Percentiles rank a stretch among this genome's conserved stretches.
Conservation (phyloP, 2,888 invertebrate species). For the Himalopsyche tibetana region DNA sequence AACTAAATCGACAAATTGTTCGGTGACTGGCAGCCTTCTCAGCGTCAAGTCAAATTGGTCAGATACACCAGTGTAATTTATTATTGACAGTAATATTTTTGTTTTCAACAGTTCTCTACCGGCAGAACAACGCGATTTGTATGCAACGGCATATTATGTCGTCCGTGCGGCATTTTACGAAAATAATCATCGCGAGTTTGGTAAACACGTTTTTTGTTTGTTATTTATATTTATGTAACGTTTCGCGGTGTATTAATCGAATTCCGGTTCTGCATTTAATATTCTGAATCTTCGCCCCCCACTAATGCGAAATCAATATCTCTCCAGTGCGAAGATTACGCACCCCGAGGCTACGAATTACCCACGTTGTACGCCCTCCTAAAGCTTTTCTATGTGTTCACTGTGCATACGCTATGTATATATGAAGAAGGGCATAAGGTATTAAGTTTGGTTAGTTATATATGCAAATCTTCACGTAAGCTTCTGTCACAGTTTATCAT, state of each 20-base stretch:
- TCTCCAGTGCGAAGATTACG: conserved; percentile 54
- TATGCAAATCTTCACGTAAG: neutral
- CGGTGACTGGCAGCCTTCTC: no score
- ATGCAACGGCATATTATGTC: neutral
- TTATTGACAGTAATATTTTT: neutral
- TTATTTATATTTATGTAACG: conserved; percentile 26
- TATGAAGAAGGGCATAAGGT: neutral
- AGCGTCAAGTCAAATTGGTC: no score
- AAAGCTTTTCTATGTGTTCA: conserved; percentile 18
- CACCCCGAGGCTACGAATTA: conserved; percentile 50
- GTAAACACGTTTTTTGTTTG: conserved; percentile 35
- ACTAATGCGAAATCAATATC: conserved; percentile 59
- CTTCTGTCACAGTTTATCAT: neutral
- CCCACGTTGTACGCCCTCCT: neutral
- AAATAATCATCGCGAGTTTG: conserved; percentile 15
- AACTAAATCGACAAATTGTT: no score
- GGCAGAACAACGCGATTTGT: neutral
- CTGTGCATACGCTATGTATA: neutral
- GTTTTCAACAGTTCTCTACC: neutral
- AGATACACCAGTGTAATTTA: no score
- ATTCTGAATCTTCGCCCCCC: conserved; percentile 45
- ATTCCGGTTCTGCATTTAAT: conserved; percentile 41
- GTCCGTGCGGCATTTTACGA: conserved; percentile 19
- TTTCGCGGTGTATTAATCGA: conserved; percentile 43
- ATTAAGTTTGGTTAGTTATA: neutral